These are phyloP conservation scores for Candidula unifasciata DNA, from an alignment of 2,888 invertebrate genomes.

Conservation along the genomic window DNA sequence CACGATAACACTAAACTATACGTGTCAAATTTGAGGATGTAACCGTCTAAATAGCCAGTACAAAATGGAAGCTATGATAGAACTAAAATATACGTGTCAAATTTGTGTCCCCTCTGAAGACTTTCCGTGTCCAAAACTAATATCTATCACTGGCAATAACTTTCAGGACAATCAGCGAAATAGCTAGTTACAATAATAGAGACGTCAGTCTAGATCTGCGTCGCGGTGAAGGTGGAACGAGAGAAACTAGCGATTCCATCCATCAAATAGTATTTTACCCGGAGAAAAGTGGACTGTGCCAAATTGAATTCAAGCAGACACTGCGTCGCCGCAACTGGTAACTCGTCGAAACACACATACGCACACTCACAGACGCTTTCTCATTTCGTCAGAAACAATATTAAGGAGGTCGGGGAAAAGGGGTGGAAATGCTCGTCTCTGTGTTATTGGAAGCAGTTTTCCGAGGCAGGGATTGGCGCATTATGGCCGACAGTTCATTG, in stretches of 20 bases:
- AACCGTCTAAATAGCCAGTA: no score
- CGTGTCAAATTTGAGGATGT: no score
- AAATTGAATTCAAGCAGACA: constrained; percentile 28
- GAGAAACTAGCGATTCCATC: neutral
- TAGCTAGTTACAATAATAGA: constrained; percentile 6
- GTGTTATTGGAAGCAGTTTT: constrained; percentile 44
- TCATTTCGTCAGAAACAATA: constrained; percentile 33
- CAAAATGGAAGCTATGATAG: no score
- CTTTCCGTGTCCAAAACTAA: neutral
- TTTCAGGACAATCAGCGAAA: neutral
- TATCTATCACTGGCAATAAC: neutral
- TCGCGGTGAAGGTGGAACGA: neutral
- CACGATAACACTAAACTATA: no score
- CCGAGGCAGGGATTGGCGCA: constrained; percentile 26
- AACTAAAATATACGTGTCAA: no score
- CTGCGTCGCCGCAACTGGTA: neutral
- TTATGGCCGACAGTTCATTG: constrained; percentile 42
- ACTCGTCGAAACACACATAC: neutral
- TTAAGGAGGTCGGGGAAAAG: constrained; percentile 13
- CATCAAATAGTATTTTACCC: neutral
- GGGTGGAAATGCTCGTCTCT: constrained; percentile 9
- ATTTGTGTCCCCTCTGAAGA: neutral
- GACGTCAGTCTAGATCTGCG: neutral
- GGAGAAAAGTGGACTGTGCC: neutral
- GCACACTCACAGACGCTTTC: no score